Percentiles rank a stretch among this genome's conserved stretches.
These are phyloP conservation scores for Fulmarus glacialis DNA, from an alignment of 2,113 vertebrate genomes.

Conservation along the genomic window DNA sequence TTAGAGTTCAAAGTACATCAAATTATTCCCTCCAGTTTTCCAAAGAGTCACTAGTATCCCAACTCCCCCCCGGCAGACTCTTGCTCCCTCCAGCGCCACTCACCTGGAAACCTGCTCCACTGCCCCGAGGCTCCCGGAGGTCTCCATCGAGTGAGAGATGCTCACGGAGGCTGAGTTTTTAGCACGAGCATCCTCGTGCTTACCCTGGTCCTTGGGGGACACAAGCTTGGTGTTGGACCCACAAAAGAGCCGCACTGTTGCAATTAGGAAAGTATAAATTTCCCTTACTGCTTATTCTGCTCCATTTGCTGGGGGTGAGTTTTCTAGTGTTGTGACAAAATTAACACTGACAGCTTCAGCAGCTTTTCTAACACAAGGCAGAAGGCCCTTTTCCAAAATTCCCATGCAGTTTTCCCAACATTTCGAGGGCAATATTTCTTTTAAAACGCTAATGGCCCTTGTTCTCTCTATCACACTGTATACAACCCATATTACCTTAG, in stretches of 20 bases:
- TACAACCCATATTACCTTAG: neutral
- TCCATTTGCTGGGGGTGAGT: neutral
- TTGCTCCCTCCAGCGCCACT: fast-evolving
- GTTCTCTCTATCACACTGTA: neutral
- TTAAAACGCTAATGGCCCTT: neutral
- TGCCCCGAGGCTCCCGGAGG: fast-evolving
- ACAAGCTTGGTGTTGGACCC: neutral
- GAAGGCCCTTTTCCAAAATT: neutral
- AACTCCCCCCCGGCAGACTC: neutral
- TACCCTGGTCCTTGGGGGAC: neutral
- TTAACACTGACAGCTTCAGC: neutral
- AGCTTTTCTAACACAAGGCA: neutral
- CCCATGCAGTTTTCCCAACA: neutral
- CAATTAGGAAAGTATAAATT: neutral
- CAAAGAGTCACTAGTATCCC: neutral
- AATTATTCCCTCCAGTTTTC: neutral
- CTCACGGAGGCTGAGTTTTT: neutral
- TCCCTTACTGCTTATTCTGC: neutral
- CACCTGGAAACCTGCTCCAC: neutral
- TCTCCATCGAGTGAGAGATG: neutral
- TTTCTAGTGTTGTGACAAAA: neutral
- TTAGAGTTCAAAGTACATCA: neutral
- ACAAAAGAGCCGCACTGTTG: neutral
- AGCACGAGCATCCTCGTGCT: neutral
- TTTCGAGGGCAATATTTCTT: neutral